Conservation (phyloP, 2,888 invertebrate genomes). For the Cylindroiulus punctatus region DNA sequence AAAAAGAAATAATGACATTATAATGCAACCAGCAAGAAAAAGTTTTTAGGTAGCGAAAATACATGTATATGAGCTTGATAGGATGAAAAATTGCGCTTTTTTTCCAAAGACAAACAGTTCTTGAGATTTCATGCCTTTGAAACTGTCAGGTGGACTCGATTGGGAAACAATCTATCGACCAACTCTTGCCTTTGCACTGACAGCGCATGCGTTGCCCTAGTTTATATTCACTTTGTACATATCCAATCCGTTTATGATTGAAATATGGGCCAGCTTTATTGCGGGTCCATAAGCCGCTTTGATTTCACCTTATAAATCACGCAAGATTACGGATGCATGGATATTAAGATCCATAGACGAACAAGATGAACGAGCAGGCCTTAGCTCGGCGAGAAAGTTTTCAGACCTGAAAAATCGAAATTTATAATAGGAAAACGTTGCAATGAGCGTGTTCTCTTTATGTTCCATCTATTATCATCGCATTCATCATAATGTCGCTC, state of each 20-base stretch:
- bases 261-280: slow-evolving; percentile 8
- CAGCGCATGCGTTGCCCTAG: background rate
- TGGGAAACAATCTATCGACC: slow-evolving; percentile 9
- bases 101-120: background rate
- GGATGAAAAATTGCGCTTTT: background rate
- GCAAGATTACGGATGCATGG: slow-evolving; percentile 8
- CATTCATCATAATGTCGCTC: background rate
- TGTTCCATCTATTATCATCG: background rate
- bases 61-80: background rate
- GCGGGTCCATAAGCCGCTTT: background rate
- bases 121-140: background rate
- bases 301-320: slow-evolving; percentile 2
- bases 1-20: background rate
- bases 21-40: background rate
- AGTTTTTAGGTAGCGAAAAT: background rate
- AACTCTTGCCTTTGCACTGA: background rate
- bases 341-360: background rate
- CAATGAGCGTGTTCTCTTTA: background rate
- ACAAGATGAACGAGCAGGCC: background rate
- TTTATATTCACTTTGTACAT: slow-evolving; percentile 18
- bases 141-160: background rate
- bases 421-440: background rate
- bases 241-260: slow-evolving; percentile 18
- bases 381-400: background rate
- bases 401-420: background rate